Conservation (phyloP, 2,113 vertebrate species). For the Synchiropus splendidus region DNA sequence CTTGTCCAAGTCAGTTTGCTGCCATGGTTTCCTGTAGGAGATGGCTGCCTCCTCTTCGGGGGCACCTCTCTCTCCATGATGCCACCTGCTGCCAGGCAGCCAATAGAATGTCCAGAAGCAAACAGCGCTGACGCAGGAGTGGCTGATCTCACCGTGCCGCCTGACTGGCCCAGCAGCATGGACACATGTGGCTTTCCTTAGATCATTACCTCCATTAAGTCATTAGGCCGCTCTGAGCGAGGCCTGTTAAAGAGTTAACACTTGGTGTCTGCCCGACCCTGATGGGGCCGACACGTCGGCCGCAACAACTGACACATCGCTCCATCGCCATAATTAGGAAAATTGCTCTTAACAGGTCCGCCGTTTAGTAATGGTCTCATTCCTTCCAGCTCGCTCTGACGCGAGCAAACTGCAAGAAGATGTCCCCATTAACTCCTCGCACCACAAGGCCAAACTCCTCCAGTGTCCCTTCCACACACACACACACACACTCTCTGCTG, state of each 20-base stretch:
- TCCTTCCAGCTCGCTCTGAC: slow-evolving; percentile 71
- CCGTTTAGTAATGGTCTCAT: slow-evolving; percentile 78
- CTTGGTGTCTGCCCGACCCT: slow-evolving; percentile 54
- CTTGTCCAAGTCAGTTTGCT: too few relatives aligned
- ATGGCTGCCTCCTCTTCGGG: too few relatives aligned
- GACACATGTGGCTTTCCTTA: slow-evolving; percentile 57
- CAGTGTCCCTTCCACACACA: slow-evolving; percentile 55
- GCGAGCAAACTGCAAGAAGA: slow-evolving; percentile 84
- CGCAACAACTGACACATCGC: slow-evolving; percentile 61
- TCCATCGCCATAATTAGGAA: slow-evolving; percentile 82
- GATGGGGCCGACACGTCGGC: slow-evolving; percentile 68
- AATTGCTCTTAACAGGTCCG: slow-evolving; percentile 76
- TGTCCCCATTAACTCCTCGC: slow-evolving; percentile 75
- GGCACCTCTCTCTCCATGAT: too few relatives aligned
- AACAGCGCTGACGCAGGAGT: too few relatives aligned
- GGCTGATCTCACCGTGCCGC: slow-evolving; percentile 13
- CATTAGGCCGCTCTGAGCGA: slow-evolving; percentile 55
- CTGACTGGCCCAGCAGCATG: slow-evolving; percentile 23
- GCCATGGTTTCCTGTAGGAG: too few relatives aligned
- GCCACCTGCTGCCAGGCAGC: too few relatives aligned
- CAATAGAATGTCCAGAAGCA: too few relatives aligned
- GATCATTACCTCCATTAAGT: slow-evolving; percentile 65
- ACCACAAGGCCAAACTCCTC: slow-evolving; percentile 66
- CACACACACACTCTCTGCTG: slow-evolving; percentile 36
- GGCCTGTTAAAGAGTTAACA: slow-evolving; percentile 62